phyloP scores from a whole-genome alignment of 2,888 invertebrate genomes.

The Polymixis flavicincta region DNA sequence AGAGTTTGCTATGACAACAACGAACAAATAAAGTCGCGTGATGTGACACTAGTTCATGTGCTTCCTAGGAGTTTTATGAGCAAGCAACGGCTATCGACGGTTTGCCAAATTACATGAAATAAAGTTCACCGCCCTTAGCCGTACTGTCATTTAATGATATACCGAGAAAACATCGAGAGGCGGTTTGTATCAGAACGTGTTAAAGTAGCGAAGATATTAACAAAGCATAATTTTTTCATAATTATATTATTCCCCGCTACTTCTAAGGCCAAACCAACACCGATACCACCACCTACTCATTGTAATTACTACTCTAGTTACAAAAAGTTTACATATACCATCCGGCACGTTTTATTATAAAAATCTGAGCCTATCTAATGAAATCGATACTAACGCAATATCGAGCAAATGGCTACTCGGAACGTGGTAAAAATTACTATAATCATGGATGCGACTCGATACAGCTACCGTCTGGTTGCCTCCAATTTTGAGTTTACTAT shows the following conservation, averaged over 20 bases:
- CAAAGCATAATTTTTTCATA: background rate
- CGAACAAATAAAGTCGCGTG: background rate
- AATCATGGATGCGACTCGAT: constrained; percentile 62
- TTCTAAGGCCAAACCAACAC: constrained; percentile 46
- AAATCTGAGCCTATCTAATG: constrained; percentile 70
- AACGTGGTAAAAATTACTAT: constrained; percentile 66
- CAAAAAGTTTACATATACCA: constrained; percentile 67
- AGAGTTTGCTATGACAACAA: background rate
- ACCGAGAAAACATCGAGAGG: background rate
- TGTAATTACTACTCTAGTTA: constrained; percentile 68
- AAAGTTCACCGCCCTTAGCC: background rate
- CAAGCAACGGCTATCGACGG: background rate
- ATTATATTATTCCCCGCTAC: too few species aligned
- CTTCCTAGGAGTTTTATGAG: background rate
- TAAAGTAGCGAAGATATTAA: background rate
- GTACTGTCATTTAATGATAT: background rate
- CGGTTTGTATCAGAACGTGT: too few species aligned
- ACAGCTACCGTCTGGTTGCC: constrained; percentile 61
- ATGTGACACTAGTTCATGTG: background rate
- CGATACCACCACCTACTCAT: constrained; percentile 64
- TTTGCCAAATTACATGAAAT: background rate
- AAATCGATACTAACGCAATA: constrained; percentile 71
- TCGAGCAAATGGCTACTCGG: constrained; percentile 66
- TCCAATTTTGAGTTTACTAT: constrained; percentile 61
- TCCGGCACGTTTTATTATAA: constrained; percentile 70